Percentiles rank a stretch among this genome's conserved stretches.
Conservation (phyloP, 1,140 invertebrate genomes). For the Euura lappo region DNA sequence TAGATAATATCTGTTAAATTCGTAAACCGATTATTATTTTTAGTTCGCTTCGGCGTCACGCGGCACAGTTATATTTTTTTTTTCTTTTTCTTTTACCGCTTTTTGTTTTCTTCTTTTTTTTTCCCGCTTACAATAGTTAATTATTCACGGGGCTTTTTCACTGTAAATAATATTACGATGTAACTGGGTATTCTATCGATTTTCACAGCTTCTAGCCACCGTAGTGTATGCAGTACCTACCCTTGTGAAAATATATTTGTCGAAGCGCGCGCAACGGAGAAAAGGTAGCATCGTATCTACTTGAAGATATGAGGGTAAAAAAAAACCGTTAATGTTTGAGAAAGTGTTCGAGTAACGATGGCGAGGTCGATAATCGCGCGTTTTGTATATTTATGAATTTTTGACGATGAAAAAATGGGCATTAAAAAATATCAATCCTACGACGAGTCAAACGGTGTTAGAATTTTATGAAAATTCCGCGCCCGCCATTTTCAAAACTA, state of each 20-base stretch:
- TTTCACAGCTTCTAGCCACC: neutral
- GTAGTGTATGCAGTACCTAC: neutral
- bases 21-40: too few relatives aligned
- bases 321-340: too few relatives aligned
- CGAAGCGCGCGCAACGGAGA: neutral
- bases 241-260: slow-evolving; percentile 5
- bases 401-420: neutral
- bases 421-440: neutral
- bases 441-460: slow-evolving; percentile 1
- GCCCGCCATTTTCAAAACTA: slow-evolving; percentile 33
- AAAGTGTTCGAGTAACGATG: too few relatives aligned
- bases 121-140: too few relatives aligned
- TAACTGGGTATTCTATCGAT: slow-evolving; percentile 1
- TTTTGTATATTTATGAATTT: neutral
- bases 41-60: too few relatives aligned
- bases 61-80: too few relatives aligned
- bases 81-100: too few relatives aligned
- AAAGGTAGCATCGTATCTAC: neutral
- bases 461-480: slow-evolving; percentile 25
- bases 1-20: too few relatives aligned
- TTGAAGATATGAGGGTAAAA: neutral
- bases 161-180: neutral
- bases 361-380: neutral
- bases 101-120: too few relatives aligned
- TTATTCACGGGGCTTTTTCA: too few relatives aligned